These are phyloP conservation scores for Hermaeophaga mercurialis DNA, from an alignment of 2,888 invertebrate genomes.

Conservation along the genomic window DNA sequence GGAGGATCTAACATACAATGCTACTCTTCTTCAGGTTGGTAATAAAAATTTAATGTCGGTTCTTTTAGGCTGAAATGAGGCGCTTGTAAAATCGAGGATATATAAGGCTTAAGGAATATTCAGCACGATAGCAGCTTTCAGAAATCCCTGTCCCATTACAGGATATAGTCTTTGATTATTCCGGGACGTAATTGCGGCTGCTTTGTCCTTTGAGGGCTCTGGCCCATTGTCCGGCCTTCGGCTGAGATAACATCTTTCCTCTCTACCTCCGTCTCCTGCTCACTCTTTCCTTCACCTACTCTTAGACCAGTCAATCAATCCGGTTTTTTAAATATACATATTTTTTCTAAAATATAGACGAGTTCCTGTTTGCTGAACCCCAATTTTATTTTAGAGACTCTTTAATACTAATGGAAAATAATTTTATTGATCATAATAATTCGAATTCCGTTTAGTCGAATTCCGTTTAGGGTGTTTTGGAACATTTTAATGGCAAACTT, in stretches of 20 bases:
- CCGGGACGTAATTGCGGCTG: slow-evolving; percentile 53
- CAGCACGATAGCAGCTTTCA: slow-evolving; percentile 32
- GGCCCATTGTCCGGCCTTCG: slow-evolving; percentile 51
- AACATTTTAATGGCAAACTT: too few species aligned
- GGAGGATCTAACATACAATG: slow-evolving; percentile 1
- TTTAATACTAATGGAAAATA: too few species aligned
- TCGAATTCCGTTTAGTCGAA: too few species aligned
- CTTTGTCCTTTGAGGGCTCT: slow-evolving; percentile 53
- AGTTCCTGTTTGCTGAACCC: too few species aligned
- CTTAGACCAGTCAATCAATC: slow-evolving; percentile 6
- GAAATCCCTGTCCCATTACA: slow-evolving; percentile 51
- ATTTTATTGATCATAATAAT: too few species aligned
- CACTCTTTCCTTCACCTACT: slow-evolving; percentile 10
- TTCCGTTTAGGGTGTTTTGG: too few species aligned
- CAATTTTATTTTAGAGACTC: too few species aligned
- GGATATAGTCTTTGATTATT: slow-evolving; percentile 56
- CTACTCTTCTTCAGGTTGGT: slow-evolving; percentile 39
- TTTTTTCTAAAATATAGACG: too few species aligned
- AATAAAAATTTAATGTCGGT: slow-evolving; percentile 49
- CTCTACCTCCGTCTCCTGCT: slow-evolving; percentile 16
- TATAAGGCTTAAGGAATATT: slow-evolving; percentile 38
- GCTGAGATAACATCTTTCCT: slow-evolving; percentile 40
- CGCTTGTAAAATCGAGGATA: slow-evolving; percentile 37
- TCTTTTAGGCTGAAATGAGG: slow-evolving; percentile 48
- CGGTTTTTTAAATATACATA: too few species aligned